A percentile compares a stretch with the other conserved stretches of the same genome.
Evolutionary conservation across 2,797 vertebrate species (phyloP).

Genomic region (Streptopelia turtur): DNA sequence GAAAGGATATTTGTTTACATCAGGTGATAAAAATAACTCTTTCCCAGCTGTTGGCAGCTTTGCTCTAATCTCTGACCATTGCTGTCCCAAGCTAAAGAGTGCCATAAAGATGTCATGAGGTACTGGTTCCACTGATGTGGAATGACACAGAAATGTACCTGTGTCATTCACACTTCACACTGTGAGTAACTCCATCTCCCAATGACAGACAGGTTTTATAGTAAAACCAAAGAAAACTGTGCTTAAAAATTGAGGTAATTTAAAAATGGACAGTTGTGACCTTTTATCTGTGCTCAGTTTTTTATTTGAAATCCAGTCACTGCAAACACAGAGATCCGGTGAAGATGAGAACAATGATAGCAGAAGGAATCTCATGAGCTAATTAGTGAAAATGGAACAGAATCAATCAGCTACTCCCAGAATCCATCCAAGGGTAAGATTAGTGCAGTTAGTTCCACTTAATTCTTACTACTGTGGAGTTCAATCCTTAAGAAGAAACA

Average conservation of each 20-base stretch:
- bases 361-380: background rate
- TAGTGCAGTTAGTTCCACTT: background rate
- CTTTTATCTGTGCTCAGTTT: background rate
- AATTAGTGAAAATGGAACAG: slow-evolving; percentile 11
- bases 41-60: background rate
- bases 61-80: background rate
- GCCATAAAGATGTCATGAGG: background rate
- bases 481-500: background rate
- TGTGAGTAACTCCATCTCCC: background rate
- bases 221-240: background rate
- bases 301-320: background rate
- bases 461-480: background rate
- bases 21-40: background rate
- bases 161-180: background rate
- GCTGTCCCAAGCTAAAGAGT: background rate
- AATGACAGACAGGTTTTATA: background rate
- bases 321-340: background rate
- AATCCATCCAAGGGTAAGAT: background rate
- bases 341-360: background rate
- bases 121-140: background rate
- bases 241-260: background rate
- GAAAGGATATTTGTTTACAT: background rate
- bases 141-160: background rate
- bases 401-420: background rate
- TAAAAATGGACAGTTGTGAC: background rate